Conservation (phyloP, 2,113 vertebrate genomes). For the Rallus limicola region DNA sequence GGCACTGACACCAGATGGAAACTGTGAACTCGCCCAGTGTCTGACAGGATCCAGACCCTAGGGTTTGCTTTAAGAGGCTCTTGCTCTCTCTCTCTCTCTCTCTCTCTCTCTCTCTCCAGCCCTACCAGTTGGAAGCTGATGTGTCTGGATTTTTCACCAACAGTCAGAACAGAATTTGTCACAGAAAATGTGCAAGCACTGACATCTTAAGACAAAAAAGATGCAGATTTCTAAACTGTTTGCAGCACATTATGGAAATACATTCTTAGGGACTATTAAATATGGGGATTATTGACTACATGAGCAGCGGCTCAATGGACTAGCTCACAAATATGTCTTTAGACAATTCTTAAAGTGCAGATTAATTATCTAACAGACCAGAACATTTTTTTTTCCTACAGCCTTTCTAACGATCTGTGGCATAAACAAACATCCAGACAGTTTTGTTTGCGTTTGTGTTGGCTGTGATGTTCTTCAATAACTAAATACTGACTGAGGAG, state of each 20-base stretch:
- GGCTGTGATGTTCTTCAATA: neutral
- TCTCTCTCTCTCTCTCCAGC: neutral
- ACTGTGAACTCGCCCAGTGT: neutral
- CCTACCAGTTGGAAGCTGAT: neutral
- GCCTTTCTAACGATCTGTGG: slow-evolving; percentile 54
- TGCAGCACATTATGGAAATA: slow-evolving; percentile 55
- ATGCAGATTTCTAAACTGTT: slow-evolving; percentile 49
- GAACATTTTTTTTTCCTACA: slow-evolving; percentile 1
- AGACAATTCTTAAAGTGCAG: slow-evolving; percentile 56
- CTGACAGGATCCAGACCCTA: neutral
- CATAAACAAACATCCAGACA: slow-evolving; percentile 50
- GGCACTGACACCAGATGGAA: neutral
- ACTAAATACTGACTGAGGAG: slow-evolving; percentile 2
- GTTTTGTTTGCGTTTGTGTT: neutral
- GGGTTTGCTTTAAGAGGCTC: neutral
- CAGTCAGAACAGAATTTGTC: neutral
- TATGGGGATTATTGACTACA: slow-evolving; percentile 58
- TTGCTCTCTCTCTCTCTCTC: neutral
- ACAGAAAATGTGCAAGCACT: slow-evolving; percentile 28
- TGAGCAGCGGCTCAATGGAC: slow-evolving; percentile 31
- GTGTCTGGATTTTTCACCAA: slow-evolving; percentile 13
- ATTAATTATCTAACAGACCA: slow-evolving; percentile 63
- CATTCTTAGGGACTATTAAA: slow-evolving; percentile 61
- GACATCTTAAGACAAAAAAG: slow-evolving; percentile 65
- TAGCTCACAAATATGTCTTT: slow-evolving; percentile 51